phyloP scores from a whole-genome alignment of 1,140 invertebrate genomes.

The Cotesia glomerata region DNA sequence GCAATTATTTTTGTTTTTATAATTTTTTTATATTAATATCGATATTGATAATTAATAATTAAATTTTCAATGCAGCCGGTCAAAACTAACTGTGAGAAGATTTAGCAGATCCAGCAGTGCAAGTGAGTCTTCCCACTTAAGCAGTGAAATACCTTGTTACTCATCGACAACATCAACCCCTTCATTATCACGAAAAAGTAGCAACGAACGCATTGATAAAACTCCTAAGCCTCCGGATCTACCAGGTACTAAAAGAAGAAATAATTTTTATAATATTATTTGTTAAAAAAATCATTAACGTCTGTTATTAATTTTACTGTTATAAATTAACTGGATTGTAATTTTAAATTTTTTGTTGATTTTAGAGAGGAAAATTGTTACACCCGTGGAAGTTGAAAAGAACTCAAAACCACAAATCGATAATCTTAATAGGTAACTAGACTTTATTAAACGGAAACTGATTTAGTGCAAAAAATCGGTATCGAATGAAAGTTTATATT shows the following conservation, averaged over 20 bases:
- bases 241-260: conserved; percentile 39
- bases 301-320: no score
- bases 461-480: neutral
- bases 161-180: conserved; percentile 59
- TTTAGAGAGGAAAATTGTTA: conserved; percentile 53
- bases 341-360: conserved; percentile 7
- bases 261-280: neutral
- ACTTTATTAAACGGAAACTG: conserved; percentile 37
- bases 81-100: conserved; percentile 50
- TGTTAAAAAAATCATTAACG: no score
- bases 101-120: conserved; percentile 59
- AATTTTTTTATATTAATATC: neutral
- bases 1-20: conserved; percentile 30
- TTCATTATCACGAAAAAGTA: conserved; percentile 56
- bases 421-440: conserved; percentile 53
- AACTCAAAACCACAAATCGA: conserved; percentile 45
- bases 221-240: conserved; percentile 47
- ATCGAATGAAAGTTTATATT: neutral
- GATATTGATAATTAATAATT: neutral
- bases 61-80: conserved; percentile 42
- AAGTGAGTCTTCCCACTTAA: conserved; percentile 60
- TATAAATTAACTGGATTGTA: no score
- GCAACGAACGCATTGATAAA: conserved; percentile 54
- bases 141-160: conserved; percentile 59
- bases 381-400: conserved; percentile 55